Evolutionary conservation across 2,888 invertebrate genomes (phyloP), one percentile per base, ranked within the genome.

Genomic region (Napeogenes inachia): DNA sequence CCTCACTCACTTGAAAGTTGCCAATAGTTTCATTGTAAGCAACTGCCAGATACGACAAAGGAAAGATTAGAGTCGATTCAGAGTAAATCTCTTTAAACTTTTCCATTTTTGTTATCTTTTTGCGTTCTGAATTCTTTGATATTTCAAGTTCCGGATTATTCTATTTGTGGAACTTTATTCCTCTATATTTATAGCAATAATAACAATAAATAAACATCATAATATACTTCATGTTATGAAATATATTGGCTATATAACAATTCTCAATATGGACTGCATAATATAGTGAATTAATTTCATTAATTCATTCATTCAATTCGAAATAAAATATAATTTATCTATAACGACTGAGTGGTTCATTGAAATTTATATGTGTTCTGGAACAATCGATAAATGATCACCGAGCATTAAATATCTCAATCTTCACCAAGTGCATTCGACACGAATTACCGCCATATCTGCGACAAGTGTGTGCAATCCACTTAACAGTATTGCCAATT

Each of bases 401-500:
- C 21, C 13, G 2, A 30, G 21, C 50, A 50, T 50, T 30, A 50
- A 50, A 50, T 50, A 50, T 50, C 50, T 50, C 50, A 50, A 50
- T 50, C 50, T 50, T 30, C 50, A 30, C 50, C 56, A 56, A 65
- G 67, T 71, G 72, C 68, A 76, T 71, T 79, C 75, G 70, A 72
- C 71, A 71, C 67, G 71, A 75, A 76, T 75, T 74, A 69, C 68
- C 71, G 69, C 69, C 71, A 70, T 71, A 73, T 70, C 70, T 70
- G 64, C 62, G 68, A 71, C 70, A 70, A 74, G 75, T 79, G 80
- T 78, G 76, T 75, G 78, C 73, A 74, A 68, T 71, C 76, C 81
- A 85, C 87, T 87, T 78, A 77, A 71, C 70, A 62, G 77, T 78
- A 87, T 87, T 87, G 87, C 75, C 84, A 82, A 85, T 87, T 87